Percentiles rank a stretch among this genome's conserved stretches.
These are phyloP conservation scores for Catocala sponsa DNA, from an alignment of 2,888 invertebrate genomes.

Conservation along the genomic window DNA sequence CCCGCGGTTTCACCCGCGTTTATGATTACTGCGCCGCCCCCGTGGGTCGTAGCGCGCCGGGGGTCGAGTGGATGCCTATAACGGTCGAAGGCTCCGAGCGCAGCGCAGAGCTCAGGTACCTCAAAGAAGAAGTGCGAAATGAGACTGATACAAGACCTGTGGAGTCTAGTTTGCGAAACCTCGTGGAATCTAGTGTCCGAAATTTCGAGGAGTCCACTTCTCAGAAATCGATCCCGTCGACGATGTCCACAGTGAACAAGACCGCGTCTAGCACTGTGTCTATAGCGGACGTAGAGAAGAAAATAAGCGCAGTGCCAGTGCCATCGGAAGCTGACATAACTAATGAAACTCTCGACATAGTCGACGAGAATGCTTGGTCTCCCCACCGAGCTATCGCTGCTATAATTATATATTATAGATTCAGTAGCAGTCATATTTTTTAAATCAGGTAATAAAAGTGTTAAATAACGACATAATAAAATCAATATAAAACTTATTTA, in stretches of 20 bases:
- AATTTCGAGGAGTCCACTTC: constrained; percentile 74
- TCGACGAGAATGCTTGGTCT: constrained; percentile 76
- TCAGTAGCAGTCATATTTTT: too few relatives aligned
- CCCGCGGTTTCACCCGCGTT: too few relatives aligned
- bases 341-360: constrained; percentile 73
- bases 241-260: constrained; percentile 75
- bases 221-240: constrained; percentile 76
- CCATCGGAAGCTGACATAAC: constrained; percentile 70
- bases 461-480: too few relatives aligned
- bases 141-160: constrained; percentile 63
- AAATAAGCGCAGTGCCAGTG: constrained; percentile 67
- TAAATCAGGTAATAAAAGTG: too few relatives aligned
- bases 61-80: constrained; percentile 76
- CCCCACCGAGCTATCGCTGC: too few relatives aligned
- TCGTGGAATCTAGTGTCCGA: constrained; percentile 51
- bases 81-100: constrained; percentile 75
- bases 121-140: constrained; percentile 56
- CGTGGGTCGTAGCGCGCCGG: constrained; percentile 66
- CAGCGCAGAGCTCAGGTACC: constrained; percentile 66
- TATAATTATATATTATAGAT: too few relatives aligned
- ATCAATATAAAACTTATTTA: too few relatives aligned
- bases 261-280: constrained; percentile 81
- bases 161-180: constrained; percentile 24
- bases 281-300: constrained; percentile 72
- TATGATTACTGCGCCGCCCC: too few relatives aligned